phyloP scores from a whole-genome alignment of 35 echinoderm and acorn worm genomes.

The Hemicentrotus pulcherrimus region DNA sequence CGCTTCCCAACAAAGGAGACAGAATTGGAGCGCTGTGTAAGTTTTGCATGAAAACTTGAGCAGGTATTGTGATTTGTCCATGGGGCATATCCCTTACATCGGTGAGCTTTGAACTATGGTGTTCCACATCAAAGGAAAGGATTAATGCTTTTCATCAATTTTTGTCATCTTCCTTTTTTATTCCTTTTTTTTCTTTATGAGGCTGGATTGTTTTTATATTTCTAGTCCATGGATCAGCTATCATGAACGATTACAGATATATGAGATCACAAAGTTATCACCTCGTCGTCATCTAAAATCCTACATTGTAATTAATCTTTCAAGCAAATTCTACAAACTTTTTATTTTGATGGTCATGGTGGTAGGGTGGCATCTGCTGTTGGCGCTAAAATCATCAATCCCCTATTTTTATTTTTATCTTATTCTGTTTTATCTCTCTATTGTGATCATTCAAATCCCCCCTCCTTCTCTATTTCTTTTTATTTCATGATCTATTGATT shows the following conservation, averaged over 20 bases:
- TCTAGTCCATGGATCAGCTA: not conserved
- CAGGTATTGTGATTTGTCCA: not conserved
- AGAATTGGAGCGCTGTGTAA: not conserved
- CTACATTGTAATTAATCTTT: not conserved
- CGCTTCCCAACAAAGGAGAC: not conserved
- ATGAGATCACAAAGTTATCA: not conserved
- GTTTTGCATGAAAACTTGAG: not conserved
- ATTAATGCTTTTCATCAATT: not conserved
- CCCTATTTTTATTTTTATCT: too few species aligned
- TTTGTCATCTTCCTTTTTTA: too few species aligned
- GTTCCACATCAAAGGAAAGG: not conserved
- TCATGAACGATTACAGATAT: not conserved
- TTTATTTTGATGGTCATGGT: not conserved
- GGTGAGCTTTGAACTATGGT: not conserved
- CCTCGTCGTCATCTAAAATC: not conserved
- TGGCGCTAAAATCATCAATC: too few species aligned
- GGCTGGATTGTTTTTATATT: not conserved
- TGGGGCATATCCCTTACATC: constrained; percentile 1
- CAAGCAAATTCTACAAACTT: not conserved
- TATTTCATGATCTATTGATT: not conserved
- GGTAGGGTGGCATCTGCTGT: too few species aligned
- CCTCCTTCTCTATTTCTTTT: not conserved
- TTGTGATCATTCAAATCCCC: not conserved
- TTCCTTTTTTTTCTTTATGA: not conserved
- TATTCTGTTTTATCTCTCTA: not conserved